Conservation (phyloP, 2,113 vertebrate genomes). For the Ascaphus truei region DNA sequence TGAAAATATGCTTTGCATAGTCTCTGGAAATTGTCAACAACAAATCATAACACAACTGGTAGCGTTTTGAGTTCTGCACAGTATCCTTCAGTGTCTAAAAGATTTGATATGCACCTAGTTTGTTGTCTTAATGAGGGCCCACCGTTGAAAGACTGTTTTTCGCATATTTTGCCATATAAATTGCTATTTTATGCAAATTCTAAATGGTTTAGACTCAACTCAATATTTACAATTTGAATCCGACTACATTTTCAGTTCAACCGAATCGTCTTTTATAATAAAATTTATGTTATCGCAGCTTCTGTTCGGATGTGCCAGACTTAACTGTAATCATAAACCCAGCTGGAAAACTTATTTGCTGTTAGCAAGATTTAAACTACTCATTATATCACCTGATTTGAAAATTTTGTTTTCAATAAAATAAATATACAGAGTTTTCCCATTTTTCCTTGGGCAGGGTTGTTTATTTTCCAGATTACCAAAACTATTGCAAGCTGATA, state of each 20-base stretch:
- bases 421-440: slow-evolving; percentile 70
- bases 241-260: slow-evolving; percentile 70
- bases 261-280: slow-evolving; percentile 61
- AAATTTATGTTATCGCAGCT: slow-evolving; percentile 74
- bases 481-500: slow-evolving; percentile 22
- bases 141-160: slow-evolving; percentile 61
- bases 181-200: slow-evolving; percentile 62
- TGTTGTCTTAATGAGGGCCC: slow-evolving; percentile 61
- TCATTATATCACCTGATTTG: slow-evolving; percentile 73
- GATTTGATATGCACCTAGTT: slow-evolving; percentile 75
- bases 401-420: slow-evolving; percentile 64
- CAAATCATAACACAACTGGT: slow-evolving; percentile 72
- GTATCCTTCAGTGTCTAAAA: slow-evolving; percentile 70
- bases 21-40: slow-evolving; percentile 71
- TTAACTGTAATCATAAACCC: slow-evolving; percentile 65
- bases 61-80: slow-evolving; percentile 64
- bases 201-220: slow-evolving; percentile 59
- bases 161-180: slow-evolving; percentile 59
- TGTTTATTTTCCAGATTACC: slow-evolving; percentile 34
- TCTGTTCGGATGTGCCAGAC: slow-evolving; percentile 62
- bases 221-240: slow-evolving; percentile 68
- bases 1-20: slow-evolving; percentile 39
- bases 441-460: slow-evolving; percentile 52
- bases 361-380: slow-evolving; percentile 74
- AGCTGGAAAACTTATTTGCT: slow-evolving; percentile 69